phyloP scores from a whole-genome alignment of 2,113 vertebrate genomes.

The Sus scrofa region DNA sequence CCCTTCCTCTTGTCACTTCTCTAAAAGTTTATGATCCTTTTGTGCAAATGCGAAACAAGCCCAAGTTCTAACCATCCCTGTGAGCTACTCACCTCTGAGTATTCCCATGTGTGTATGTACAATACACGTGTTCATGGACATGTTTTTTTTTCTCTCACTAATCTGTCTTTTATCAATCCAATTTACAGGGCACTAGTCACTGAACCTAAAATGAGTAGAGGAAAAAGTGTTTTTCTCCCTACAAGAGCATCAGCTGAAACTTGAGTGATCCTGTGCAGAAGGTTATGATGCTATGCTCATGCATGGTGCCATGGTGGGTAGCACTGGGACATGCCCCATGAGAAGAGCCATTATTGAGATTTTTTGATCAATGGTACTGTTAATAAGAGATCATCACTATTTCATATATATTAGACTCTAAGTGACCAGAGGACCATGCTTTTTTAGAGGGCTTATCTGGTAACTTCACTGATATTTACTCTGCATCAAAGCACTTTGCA shows the following conservation, averaged over 20 bases:
- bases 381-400: background rate
- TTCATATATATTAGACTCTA: background rate
- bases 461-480: slow-evolving; percentile 9
- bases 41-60: background rate
- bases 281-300: background rate
- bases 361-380: background rate
- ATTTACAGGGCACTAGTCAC: background rate
- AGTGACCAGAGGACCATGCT: background rate
- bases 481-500: background rate
- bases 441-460: background rate
- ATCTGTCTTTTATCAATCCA: background rate
- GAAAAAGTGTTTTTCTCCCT: background rate
- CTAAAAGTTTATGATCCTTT: background rate
- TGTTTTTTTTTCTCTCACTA: background rate
- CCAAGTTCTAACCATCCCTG: background rate
- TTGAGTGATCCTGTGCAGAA: background rate
- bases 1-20: background rate
- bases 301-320: background rate
- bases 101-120: background rate
- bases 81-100: background rate
- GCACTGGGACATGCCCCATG: background rate
- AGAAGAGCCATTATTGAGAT: background rate
- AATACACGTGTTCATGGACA: background rate
- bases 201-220: background rate
- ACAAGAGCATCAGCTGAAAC: background rate